phyloP scores from a whole-genome alignment of 2,113 vertebrate genomes.

The Dromiciops gliroides region DNA sequence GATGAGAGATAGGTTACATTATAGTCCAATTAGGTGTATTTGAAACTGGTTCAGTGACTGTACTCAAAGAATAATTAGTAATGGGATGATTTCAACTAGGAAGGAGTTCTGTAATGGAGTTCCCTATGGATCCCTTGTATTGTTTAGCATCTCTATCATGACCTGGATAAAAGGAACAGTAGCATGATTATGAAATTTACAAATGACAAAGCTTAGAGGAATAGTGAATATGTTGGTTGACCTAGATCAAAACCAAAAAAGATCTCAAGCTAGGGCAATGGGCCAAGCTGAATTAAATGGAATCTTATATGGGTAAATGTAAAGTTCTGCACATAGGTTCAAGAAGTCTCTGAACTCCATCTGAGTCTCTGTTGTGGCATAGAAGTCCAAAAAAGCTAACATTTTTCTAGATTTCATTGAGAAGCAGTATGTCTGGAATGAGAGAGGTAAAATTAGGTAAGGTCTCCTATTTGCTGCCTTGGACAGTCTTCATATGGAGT shows the following conservation, averaged over 20 bases:
- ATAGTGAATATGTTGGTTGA: not conserved
- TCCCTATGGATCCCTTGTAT: not conserved
- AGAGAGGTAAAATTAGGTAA: not conserved
- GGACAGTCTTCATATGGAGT: not conserved
- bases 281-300: not conserved
- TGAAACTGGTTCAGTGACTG: not conserved
- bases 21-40: not conserved
- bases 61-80: not conserved
- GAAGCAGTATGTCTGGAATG: not conserved
- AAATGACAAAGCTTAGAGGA: not conserved
- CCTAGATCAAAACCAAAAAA: not conserved
- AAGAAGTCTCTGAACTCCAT: not conserved
- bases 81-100: not conserved
- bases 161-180: not conserved
- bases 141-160: not conserved
- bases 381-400: not conserved
- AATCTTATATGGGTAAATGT: not conserved
- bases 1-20: not conserved
- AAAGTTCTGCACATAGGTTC: not conserved
- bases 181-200: not conserved
- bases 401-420: not conserved
- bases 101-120: not conserved
- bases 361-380: not conserved
- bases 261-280: not conserved
- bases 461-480: not conserved